These are phyloP conservation scores for Mastomys coucha DNA, from an alignment of 2,113 vertebrate genomes.

Conservation along the genomic window DNA sequence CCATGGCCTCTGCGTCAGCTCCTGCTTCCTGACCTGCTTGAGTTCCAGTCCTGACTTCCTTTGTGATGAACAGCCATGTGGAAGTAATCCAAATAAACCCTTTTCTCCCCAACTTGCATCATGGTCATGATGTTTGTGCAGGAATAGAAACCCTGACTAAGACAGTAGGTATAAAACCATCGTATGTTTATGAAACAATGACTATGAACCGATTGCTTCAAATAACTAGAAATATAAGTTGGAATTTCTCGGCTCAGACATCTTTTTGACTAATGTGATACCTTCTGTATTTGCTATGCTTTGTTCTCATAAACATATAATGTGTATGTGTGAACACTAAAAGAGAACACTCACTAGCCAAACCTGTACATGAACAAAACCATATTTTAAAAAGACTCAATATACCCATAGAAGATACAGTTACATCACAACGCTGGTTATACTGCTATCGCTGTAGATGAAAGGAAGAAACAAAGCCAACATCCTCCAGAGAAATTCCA, in stretches of 20 bases:
- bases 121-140: too few relatives aligned
- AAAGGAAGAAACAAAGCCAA: background rate
- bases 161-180: background rate
- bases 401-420: background rate
- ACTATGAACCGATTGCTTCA: background rate
- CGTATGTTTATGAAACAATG: constrained; percentile 1
- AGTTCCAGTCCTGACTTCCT: too few relatives aligned
- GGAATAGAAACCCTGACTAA: too few relatives aligned
- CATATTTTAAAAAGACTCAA: background rate
- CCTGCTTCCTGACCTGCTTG: too few relatives aligned
- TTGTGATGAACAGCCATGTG: too few relatives aligned
- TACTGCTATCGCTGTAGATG: background rate
- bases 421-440: background rate
- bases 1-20: too few relatives aligned
- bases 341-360: background rate
- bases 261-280: background rate
- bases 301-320: background rate
- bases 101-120: too few relatives aligned
- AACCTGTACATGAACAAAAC: background rate
- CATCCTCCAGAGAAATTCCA: background rate
- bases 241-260: background rate
- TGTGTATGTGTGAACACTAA: constrained; percentile 4
- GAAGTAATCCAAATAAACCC: too few relatives aligned
- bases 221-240: background rate
- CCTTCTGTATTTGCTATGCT: background rate